phyloP scores from a whole-genome alignment of 2,888 invertebrate genomes.

The Dione juno region DNA sequence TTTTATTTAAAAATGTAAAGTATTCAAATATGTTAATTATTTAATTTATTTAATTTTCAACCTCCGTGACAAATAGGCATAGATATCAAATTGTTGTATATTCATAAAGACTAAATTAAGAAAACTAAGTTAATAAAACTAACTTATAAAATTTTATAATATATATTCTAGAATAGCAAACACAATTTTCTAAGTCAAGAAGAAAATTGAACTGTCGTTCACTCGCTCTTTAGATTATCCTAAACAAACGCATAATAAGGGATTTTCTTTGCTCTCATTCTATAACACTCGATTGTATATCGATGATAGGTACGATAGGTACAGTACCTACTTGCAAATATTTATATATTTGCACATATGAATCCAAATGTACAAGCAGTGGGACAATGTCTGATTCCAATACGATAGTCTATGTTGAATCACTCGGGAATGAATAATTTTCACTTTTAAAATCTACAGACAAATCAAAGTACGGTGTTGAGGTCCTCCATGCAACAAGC shows the following conservation, averaged over 20 bases:
- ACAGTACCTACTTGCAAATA: neutral
- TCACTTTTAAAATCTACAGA: too few species aligned
- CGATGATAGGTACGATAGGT: neutral
- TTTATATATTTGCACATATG: neutral
- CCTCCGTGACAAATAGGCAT: too few species aligned
- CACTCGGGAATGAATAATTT: too few species aligned
- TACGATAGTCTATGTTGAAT: too few species aligned
- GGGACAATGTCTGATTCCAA: too few species aligned
- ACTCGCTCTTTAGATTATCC: constrained; percentile 24
- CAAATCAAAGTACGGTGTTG: too few species aligned
- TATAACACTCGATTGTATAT: neutral
- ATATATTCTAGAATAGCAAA: neutral
- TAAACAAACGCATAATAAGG: constrained; percentile 12
- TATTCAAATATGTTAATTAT: too few species aligned
- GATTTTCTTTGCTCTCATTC: neutral
- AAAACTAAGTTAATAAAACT: neutral
- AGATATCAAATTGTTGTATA: neutral
- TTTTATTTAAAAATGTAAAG: too few species aligned
- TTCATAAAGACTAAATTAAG: neutral
- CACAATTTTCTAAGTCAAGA: constrained; percentile 2
- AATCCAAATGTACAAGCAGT: too few species aligned
- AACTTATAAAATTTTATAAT: neutral
- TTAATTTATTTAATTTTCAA: too few species aligned
- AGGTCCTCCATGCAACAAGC: too few species aligned
- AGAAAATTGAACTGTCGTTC: constrained; percentile 3